A percentile compares a stretch with the other conserved stretches of the same genome.
Conservation (phyloP, 2,888 invertebrate species). For the Eupithecia insigniata region DNA sequence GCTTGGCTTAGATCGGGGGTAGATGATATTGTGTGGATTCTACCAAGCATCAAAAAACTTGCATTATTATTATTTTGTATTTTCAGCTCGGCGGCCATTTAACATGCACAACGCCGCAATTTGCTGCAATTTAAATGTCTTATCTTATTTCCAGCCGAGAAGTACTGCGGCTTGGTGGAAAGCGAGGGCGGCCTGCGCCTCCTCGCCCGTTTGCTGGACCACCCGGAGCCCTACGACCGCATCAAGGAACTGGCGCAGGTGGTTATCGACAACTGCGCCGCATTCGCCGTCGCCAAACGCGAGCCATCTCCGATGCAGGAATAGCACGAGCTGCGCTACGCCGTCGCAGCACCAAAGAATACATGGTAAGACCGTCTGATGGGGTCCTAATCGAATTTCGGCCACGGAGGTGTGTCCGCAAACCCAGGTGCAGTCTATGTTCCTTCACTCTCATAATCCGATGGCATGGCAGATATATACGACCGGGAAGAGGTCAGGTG, state of each 20-base stretch:
- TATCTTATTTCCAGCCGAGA: conserved; percentile 87
- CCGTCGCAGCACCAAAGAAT: not conserved
- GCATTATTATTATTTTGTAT: too few relatives aligned
- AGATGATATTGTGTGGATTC: too few relatives aligned
- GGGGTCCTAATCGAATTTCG: not conserved
- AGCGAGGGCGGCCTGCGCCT: conserved; percentile 93
- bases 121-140: not conserved
- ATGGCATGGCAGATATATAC: too few relatives aligned
- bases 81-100: not conserved
- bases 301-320: conserved; percentile 52
- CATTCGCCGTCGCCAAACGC: conserved; percentile 47
- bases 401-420: too few relatives aligned
- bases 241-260: conserved; percentile 88
- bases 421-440: too few relatives aligned
- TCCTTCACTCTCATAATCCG: too few relatives aligned
- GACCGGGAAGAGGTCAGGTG: too few relatives aligned
- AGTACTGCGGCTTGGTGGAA: conserved; percentile 95
- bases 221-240: conserved; percentile 85
- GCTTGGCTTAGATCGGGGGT: too few relatives aligned
- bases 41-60: too few relatives aligned
- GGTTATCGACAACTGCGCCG: conserved; percentile 87
- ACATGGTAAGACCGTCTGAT: not conserved
- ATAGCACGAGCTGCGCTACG: conserved; percentile 44
- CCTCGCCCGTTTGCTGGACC: conserved; percentile 86
- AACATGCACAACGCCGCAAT: not conserved